Base-by-base conservation (phyloP, 2,797 vertebrate species). In the Propithecus deckenii region DNA sequence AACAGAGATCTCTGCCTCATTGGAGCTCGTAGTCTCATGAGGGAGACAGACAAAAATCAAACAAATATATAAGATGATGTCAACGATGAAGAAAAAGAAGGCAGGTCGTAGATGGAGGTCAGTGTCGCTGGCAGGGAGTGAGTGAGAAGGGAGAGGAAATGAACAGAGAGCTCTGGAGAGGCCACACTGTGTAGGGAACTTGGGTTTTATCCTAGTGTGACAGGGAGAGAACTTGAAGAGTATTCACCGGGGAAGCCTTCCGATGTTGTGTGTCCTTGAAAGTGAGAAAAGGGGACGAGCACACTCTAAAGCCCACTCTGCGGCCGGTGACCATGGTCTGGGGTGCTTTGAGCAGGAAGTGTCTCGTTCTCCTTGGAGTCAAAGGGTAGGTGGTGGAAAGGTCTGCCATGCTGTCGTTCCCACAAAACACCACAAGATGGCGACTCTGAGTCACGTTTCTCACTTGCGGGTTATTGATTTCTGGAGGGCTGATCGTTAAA, bases 361-460 rank as follows among this genome's bases (percentile, higher is more conserved):
- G 30, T 65, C 35, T 17, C 11, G 4, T 30, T 32, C 8, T 48
- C 3, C 4, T 5, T 20, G 22, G 23, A 67, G 14, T 9, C 46
- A 10, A 22, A 38, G 1, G 14, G 18, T 15, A 35, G 0, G 35
- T 10, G 30, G 35, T 1, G 14, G 5, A 46, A 38, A 17, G 0
- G 0, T 28, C 5, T 1, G 55, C 32, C 57, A 41, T 43, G 5
- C 20, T 85, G 90, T 78, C 95, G 28, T 92, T 92, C 22, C 43
- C 17, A 1, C 0, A 15, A 71, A 28, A 0, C 4, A 69, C 83
- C 97, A 94, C 81, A 10, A 97, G 97, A 69, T 97, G 96, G 86
- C 74, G 63, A 94, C 85, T 9, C 74, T 79, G 79, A 86, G 95
- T 96, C 18, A 4, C 28, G 23, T 92, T 96, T 97, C 72, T 85